Evolutionary conservation across 2,888 invertebrate species (phyloP).

Genomic region (Tupiocoris notatus): DNA sequence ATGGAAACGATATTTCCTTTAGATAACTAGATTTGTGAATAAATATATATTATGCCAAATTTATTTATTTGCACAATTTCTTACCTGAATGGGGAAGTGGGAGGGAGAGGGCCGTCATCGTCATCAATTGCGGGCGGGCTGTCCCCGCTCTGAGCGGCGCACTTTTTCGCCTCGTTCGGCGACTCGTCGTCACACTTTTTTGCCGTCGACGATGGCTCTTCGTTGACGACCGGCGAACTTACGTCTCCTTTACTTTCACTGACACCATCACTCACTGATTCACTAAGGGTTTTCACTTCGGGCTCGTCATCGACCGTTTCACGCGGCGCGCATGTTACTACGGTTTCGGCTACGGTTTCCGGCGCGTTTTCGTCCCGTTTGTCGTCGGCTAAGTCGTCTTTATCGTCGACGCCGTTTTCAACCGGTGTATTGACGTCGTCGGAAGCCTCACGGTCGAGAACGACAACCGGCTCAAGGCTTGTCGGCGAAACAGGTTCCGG

Average conservation of each 20-base stretch:
- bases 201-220: constrained; percentile 45
- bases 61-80: no score
- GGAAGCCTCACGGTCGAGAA: no score
- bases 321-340: no score
- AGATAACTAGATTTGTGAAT: no score
- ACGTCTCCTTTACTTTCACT: background rate
- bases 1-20: no score
- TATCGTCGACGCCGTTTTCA: background rate
- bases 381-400: no score
- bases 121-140: constrained; percentile 55
- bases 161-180: constrained; percentile 12
- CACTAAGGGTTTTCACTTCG: background rate
- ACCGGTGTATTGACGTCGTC: background rate
- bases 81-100: constrained; percentile 54
- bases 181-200: constrained; percentile 41
- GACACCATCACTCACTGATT: background rate
- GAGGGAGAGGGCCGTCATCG: constrained; percentile 56
- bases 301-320: background rate
- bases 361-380: background rate
- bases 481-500: background rate
- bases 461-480: no score
- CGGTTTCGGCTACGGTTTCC: background rate
- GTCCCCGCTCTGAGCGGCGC: constrained; percentile 41
- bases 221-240: background rate
- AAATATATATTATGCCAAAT: no score